phyloP scores from a whole-genome alignment of 2,113 vertebrate genomes.

The Ellobius talpinus region DNA sequence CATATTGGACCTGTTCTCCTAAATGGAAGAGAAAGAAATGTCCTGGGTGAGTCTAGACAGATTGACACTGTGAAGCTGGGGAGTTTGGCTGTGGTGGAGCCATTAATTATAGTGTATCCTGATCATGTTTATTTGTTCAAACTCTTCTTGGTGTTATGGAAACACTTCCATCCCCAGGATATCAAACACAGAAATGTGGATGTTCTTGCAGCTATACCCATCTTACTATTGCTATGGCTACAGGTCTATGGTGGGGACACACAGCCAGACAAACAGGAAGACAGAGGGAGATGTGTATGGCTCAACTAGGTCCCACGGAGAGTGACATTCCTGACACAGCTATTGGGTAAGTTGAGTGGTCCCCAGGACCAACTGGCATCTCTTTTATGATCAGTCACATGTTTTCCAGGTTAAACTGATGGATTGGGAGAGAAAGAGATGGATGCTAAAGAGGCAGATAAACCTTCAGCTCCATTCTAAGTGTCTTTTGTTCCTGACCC shows the following conservation, averaged over 20 bases:
- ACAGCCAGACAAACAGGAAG: conserved; percentile 82
- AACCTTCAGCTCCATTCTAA: conserved; percentile 67
- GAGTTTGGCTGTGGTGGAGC: conserved; percentile 83
- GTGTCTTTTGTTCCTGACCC: conserved; percentile 82
- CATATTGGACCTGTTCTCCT: not conserved
- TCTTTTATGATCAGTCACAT: not conserved
- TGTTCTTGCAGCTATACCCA: conserved; percentile 72
- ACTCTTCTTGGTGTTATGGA: conserved; percentile 85
- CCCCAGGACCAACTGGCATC: not conserved
- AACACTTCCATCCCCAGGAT: conserved; percentile 66
- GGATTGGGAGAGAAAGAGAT: not conserved
- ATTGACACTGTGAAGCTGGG: conserved; percentile 74
- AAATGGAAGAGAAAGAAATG: conserved; percentile 44
- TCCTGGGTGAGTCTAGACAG: conserved; percentile 65
- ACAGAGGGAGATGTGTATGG: conserved; percentile 53
- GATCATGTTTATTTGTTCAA: conserved; percentile 88
- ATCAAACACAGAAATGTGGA: conserved; percentile 74
- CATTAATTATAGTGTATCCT: conserved; percentile 86
- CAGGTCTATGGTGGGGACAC: conserved; percentile 75
- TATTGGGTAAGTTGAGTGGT: not conserved
- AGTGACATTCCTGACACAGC: not conserved
- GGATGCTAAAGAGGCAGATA: conserved; percentile 63
- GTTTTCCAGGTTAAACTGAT: not conserved
- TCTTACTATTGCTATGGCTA: conserved; percentile 81
- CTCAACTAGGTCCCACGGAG: not conserved